Conservation (phyloP, 2,797 vertebrate genomes). For the Pseudotriccus pelzelni region DNA sequence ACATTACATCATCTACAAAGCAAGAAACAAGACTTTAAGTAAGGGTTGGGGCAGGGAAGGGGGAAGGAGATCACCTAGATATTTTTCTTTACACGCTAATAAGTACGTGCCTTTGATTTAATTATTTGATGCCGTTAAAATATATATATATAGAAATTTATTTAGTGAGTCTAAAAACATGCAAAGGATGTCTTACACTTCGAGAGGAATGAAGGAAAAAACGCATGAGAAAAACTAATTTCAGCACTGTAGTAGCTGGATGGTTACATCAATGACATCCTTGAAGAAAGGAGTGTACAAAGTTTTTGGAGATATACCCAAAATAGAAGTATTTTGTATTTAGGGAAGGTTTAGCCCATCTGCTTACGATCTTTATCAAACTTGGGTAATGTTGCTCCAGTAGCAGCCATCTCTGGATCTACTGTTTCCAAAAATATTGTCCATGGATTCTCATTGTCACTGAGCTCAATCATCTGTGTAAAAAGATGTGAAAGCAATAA, state of each 20-base stretch:
- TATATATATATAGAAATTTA: neutral
- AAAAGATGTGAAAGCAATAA: neutral
- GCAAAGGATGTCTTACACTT: neutral
- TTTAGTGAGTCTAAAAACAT: neutral
- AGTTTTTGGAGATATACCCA: neutral
- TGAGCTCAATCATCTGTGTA: slow-evolving; percentile 96
- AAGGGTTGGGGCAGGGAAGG: neutral
- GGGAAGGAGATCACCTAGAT: neutral
- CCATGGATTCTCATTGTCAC: slow-evolving; percentile 99
- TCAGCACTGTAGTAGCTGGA: neutral
- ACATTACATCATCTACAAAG: slow-evolving; percentile 94
- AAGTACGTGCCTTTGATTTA: neutral
- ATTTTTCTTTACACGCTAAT: neutral
- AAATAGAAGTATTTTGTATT: neutral
- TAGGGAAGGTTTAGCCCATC: neutral
- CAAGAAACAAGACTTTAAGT: neutral
- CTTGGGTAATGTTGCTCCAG: slow-evolving; percentile 95
- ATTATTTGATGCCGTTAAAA: neutral
- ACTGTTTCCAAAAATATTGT: slow-evolving; percentile 99
- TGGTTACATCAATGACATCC: neutral
- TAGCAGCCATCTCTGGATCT: slow-evolving; percentile 97
- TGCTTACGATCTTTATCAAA: slow-evolving; percentile 99
- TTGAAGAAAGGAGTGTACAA: rapidly evolving
- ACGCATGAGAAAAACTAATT: neutral
- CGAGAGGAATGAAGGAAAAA: neutral